phyloP scores from a whole-genome alignment of 1,140 invertebrate genomes.

The Lucilia cuprina region DNA sequence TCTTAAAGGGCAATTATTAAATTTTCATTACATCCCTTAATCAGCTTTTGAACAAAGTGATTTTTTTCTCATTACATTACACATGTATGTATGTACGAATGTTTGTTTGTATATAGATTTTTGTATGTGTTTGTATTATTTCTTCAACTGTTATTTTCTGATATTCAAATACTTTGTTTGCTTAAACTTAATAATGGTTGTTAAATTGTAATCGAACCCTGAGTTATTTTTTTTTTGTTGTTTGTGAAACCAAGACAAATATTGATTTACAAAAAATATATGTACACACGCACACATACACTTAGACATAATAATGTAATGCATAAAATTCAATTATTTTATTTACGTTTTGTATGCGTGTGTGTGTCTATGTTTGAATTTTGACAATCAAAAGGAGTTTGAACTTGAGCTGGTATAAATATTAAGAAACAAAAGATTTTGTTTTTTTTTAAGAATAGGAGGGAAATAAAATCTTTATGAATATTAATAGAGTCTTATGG shows the following conservation, averaged over 20 bases:
- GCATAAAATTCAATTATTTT: neutral
- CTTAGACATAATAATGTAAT: neutral
- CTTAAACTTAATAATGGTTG: conserved; percentile 24
- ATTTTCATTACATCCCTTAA: conserved; percentile 62
- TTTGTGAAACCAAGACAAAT: conserved; percentile 7
- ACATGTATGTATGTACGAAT: neutral
- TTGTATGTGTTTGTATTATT: neutral
- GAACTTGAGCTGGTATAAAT: neutral
- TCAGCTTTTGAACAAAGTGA: conserved; percentile 49
- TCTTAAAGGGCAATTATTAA: conserved; percentile 55
- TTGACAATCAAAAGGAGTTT: neutral
- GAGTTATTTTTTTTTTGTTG: neutral
- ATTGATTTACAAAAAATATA: neutral
- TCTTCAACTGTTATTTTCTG: conserved; percentile 12
- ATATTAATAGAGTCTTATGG: neutral
- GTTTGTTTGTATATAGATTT: neutral
- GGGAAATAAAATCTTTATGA: neutral
- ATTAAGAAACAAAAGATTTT: neutral
- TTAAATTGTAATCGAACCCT: conserved; percentile 31
- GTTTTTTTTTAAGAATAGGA: neutral
- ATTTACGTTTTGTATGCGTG: neutral
- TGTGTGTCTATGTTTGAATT: neutral
- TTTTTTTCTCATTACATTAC: neutral
- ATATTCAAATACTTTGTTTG: conserved; percentile 9
- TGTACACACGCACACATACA: neutral